These are phyloP conservation scores for Microctenopoma stevenorrisi DNA, from an alignment of 2,797 vertebrate species.

Conservation along the genomic window DNA sequence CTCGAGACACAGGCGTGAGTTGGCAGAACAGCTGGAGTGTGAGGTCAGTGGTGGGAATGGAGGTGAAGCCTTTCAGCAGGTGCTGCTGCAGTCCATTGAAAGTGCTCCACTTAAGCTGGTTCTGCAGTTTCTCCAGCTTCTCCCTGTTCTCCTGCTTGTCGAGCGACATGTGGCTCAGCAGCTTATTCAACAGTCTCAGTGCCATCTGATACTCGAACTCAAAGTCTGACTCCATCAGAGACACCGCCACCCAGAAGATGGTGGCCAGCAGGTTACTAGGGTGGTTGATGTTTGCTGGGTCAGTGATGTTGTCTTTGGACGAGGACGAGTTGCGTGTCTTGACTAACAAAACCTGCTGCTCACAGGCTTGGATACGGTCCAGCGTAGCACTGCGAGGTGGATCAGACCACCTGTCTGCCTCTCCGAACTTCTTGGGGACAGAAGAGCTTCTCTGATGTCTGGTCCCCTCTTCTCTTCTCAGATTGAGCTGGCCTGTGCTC, in stretches of 20 bases:
- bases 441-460: slow-evolving; percentile 97
- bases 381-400: slow-evolving; percentile 95
- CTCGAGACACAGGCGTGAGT: slow-evolving; percentile 93
- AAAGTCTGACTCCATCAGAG: slow-evolving; percentile 98
- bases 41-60: slow-evolving; percentile 92
- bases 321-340: slow-evolving; percentile 88
- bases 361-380: slow-evolving; percentile 95
- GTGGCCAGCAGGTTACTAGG: slow-evolving; percentile 95
- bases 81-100: slow-evolving; percentile 96
- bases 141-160: slow-evolving; percentile 95
- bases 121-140: slow-evolving; percentile 95
- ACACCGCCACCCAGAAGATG: slow-evolving; percentile 97
- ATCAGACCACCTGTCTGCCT: slow-evolving; percentile 85
- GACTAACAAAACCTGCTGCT: slow-evolving; percentile 88
- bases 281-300: slow-evolving; percentile 91
- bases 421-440: slow-evolving; percentile 97
- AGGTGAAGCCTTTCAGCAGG: slow-evolving; percentile 97
- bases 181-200: slow-evolving; percentile 90
- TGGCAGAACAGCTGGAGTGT: slow-evolving; percentile 95
- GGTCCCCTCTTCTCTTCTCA: slow-evolving; percentile 87
- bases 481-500: slow-evolving; percentile 93
- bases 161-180: slow-evolving; percentile 90
- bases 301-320: slow-evolving; percentile 85
- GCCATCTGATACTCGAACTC: slow-evolving; percentile 99
- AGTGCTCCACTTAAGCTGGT: slow-evolving; percentile 93